Percentiles rank a stretch among this genome's conserved stretches.
phyloP scores from a whole-genome alignment of 2,797 vertebrate species.

The Sarcoramphus papa region DNA sequence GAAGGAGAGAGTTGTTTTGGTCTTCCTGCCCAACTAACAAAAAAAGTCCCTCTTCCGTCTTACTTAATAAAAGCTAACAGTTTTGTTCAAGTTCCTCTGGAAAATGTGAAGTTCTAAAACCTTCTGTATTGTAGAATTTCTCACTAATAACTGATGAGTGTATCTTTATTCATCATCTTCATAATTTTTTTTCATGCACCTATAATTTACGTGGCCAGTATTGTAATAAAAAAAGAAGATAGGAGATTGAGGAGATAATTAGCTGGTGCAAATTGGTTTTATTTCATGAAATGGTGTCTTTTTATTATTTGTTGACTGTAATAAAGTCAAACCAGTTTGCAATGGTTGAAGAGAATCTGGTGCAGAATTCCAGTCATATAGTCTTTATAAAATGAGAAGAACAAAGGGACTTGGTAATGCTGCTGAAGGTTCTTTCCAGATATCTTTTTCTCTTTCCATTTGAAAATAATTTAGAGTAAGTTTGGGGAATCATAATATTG shows the following conservation, averaged over 20 bases:
- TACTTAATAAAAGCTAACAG: background rate
- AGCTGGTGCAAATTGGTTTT: background rate
- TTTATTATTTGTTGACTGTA: background rate
- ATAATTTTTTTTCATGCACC: background rate
- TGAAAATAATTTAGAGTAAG: constrained; percentile 45
- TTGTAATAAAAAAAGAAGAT: background rate
- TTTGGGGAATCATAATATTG: background rate
- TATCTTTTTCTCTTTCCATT: constrained; percentile 21
- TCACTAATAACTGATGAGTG: background rate
- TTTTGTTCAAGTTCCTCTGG: background rate
- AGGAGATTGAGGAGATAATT: background rate
- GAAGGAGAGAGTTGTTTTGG: background rate
- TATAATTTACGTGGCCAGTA: background rate
- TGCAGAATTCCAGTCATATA: background rate
- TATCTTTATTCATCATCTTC: background rate
- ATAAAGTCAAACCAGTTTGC: background rate
- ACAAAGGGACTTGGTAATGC: background rate
- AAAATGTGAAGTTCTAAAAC: background rate
- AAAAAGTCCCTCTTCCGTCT: background rate
- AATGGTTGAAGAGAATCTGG: background rate
- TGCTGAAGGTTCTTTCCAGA: constrained; percentile 5
- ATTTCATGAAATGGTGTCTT: background rate
- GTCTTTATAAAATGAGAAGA: background rate
- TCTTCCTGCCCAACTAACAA: background rate
- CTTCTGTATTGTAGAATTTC: background rate